Evolutionary conservation across 2,888 invertebrate species (phyloP).

Genomic region (Dermolepida albohirtum): DNA sequence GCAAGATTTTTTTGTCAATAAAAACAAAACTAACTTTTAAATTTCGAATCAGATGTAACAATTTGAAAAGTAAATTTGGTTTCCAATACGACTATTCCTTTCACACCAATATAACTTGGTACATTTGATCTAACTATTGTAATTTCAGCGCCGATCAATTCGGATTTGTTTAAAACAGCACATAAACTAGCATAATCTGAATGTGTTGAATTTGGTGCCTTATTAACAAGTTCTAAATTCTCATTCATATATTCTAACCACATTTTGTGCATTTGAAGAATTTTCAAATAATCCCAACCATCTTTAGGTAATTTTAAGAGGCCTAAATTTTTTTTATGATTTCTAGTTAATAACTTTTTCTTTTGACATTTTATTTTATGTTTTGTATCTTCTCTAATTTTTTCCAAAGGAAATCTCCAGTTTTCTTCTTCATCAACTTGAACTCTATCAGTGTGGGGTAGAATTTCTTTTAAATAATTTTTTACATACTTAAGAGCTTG

Average conservation of each 20-base stretch:
- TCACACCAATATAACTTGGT: constrained; percentile 74
- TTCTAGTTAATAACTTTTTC: constrained; percentile 68
- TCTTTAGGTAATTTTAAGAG: constrained; percentile 73
- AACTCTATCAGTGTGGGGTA: constrained; percentile 58
- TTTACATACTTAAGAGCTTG: constrained; percentile 55
- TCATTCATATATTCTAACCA: constrained; percentile 80
- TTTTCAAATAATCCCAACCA: constrained; percentile 74
- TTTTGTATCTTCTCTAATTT: constrained; percentile 62
- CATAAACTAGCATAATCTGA: constrained; percentile 70
- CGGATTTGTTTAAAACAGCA: constrained; percentile 70
- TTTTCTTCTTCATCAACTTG: constrained; percentile 59
- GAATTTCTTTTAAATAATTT: constrained; percentile 56
- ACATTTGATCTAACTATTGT: constrained; percentile 77
- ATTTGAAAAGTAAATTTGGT: constrained; percentile 83
- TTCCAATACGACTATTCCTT: constrained; percentile 83
- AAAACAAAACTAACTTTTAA: constrained; percentile 69
- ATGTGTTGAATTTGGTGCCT: constrained; percentile 54
- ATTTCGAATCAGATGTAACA: constrained; percentile 73
- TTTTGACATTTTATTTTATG: constrained; percentile 61
- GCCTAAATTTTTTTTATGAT: constrained; percentile 72
- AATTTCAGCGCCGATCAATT: constrained; percentile 82
- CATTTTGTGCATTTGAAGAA: constrained; percentile 73
- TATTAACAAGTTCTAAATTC: constrained; percentile 69
- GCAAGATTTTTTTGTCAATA: constrained; percentile 47
- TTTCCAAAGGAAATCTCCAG: constrained; percentile 64